Conservation (phyloP, 2,888 invertebrate genomes). For the Drosophila niveifrons region DNA sequence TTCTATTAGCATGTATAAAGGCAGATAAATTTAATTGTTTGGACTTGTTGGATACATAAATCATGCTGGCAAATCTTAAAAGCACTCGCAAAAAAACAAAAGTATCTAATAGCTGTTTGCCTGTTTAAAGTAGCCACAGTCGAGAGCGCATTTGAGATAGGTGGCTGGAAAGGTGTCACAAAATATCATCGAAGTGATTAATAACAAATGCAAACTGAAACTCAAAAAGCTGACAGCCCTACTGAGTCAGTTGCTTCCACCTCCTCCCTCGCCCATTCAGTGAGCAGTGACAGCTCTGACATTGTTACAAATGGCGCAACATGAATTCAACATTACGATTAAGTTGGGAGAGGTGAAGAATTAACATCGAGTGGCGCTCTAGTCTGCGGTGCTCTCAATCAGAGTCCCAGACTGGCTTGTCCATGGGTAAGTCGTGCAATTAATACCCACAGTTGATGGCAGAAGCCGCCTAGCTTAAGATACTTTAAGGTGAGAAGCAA, state of each 20-base stretch:
- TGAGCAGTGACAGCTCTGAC: constrained; percentile 46
- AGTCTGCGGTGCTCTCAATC: constrained; percentile 1
- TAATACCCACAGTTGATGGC: constrained; percentile 72
- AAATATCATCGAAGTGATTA: constrained; percentile 69
- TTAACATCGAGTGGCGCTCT: constrained; percentile 26
- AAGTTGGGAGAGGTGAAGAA: constrained; percentile 18
- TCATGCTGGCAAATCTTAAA: constrained; percentile 71
- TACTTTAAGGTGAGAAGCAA: constrained; percentile 35
- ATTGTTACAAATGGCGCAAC: constrained; percentile 77
- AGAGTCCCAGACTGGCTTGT: constrained; percentile 12
- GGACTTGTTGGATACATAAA: constrained; percentile 65
- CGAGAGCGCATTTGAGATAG: constrained; percentile 53
- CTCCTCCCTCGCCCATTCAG: neutral
- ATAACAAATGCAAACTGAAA: constrained; percentile 64
- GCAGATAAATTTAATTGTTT: constrained; percentile 75
- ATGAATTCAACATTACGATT: constrained; percentile 77
- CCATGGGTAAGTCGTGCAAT: constrained; percentile 47
- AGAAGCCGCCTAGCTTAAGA: constrained; percentile 66
- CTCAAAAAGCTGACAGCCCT: constrained; percentile 66
- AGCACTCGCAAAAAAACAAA: constrained; percentile 63
- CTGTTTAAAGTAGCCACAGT: constrained; percentile 67
- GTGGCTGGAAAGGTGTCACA: constrained; percentile 58
- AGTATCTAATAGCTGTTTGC: constrained; percentile 75
- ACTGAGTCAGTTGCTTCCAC: constrained; percentile 25
- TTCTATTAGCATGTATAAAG: constrained; percentile 31